Evolutionary conservation across 2,888 invertebrate species (phyloP).

Genomic region (Agrochola lychnidis): DNA sequence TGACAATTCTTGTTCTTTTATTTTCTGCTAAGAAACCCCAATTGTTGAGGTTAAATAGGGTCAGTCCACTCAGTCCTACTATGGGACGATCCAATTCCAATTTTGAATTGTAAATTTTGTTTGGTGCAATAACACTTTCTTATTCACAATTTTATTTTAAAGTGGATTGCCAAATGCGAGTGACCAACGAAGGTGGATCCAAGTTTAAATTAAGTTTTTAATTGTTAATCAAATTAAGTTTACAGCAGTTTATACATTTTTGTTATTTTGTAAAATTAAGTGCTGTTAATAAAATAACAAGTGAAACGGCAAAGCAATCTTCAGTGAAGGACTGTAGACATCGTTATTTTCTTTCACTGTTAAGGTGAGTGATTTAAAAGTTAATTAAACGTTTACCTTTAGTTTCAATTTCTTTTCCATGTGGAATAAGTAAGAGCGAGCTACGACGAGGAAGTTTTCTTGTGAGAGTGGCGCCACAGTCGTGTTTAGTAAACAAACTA

Average conservation of each 20-base stretch:
- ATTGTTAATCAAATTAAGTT: constrained; percentile 31
- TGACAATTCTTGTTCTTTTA: constrained; percentile 83
- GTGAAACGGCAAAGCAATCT: constrained; percentile 41
- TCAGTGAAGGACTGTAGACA: constrained; percentile 18
- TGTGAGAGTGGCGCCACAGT: constrained; percentile 35
- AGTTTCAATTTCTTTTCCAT: background rate
- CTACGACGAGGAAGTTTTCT: background rate
- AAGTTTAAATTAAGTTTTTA: constrained; percentile 27
- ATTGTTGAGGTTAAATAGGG: constrained; percentile 85
- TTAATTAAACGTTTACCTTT: background rate
- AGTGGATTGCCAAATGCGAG: constrained; percentile 61
- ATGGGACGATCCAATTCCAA: constrained; percentile 75
- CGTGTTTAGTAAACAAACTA: constrained; percentile 45
- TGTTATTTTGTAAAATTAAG: constrained; percentile 27
- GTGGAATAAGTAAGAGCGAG: background rate
- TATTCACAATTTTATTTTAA: constrained; percentile 65
- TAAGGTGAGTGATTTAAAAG: constrained; percentile 40
- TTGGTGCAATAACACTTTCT: constrained; percentile 54
- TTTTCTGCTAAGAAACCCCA: constrained; percentile 78
- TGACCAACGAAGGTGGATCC: constrained; percentile 44
- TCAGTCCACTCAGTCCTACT: constrained; percentile 78
- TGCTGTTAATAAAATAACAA: constrained; percentile 23
- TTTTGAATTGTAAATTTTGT: constrained; percentile 82
- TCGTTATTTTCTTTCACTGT: constrained; percentile 7
- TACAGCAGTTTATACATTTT: constrained; percentile 7